These are phyloP conservation scores for Penaeus japonicus DNA, from an alignment of 1,140 invertebrate species.

Conservation along the genomic window DNA sequence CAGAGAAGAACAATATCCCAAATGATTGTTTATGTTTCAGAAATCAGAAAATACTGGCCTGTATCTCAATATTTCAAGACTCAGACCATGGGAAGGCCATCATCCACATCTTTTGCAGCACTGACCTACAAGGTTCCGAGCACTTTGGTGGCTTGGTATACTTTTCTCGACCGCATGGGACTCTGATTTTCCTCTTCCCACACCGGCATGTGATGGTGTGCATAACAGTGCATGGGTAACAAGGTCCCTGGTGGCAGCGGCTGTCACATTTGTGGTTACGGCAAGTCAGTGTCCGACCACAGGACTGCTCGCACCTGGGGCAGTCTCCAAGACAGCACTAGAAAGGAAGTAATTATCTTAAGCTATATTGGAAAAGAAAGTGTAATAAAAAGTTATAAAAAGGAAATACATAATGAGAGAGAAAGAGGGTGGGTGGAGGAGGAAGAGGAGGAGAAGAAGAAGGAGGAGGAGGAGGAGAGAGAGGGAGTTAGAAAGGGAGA, in stretches of 20 bases:
- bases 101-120: neutral
- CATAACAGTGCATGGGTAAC: constrained; percentile 86
- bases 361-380: constrained; percentile 4
- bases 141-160: constrained; percentile 81
- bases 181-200: constrained; percentile 77
- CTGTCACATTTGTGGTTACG: constrained; percentile 88
- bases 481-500: too few species aligned
- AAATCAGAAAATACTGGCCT: too few species aligned
- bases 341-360: constrained; percentile 52
- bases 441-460: too few species aligned
- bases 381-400: neutral
- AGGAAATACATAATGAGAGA: too few species aligned
- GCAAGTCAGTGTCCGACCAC: constrained; percentile 82
- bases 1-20: too few species aligned
- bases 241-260: constrained; percentile 86
- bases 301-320: constrained; percentile 86
- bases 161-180: constrained; percentile 84
- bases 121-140: constrained; percentile 74
- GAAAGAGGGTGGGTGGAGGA: too few species aligned
- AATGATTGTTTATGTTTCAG: too few species aligned
- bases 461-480: too few species aligned
- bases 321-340: constrained; percentile 86
- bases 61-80: too few species aligned
- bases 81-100: constrained; percentile 30
- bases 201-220: constrained; percentile 84